These are phyloP conservation scores for Pharmacophagus antenor DNA, from an alignment of 2,888 invertebrate species.

Conservation along the genomic window DNA sequence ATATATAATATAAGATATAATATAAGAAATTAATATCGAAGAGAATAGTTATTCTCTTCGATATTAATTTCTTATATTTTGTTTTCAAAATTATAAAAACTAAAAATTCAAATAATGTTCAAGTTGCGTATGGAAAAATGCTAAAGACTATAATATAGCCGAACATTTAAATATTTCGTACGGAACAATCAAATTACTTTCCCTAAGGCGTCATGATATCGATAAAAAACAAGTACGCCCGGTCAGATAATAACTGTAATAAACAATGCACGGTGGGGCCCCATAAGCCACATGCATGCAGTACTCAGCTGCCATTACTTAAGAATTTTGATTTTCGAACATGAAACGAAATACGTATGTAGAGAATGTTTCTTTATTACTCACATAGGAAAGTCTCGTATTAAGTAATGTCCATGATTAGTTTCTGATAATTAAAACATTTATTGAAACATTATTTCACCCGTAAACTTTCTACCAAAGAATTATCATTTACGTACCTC, in stretches of 20 bases:
- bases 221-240: slow-evolving; percentile 44
- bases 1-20: too few relatives aligned
- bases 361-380: neutral
- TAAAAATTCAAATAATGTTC: neutral
- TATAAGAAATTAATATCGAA: too few relatives aligned
- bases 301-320: slow-evolving; percentile 42
- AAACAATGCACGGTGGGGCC: slow-evolving; percentile 48
- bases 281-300: slow-evolving; percentile 64
- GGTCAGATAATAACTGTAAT: slow-evolving; percentile 70
- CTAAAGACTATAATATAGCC: neutral
- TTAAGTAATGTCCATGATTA: too few relatives aligned
- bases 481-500: too few relatives aligned
- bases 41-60: too few relatives aligned
- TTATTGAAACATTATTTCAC: too few relatives aligned
- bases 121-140: neutral
- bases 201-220: slow-evolving; percentile 38
- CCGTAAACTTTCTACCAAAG: too few relatives aligned
- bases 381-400: too few relatives aligned
- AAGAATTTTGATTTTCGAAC: slow-evolving; percentile 40
- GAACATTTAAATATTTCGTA: slow-evolving; percentile 2
- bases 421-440: too few relatives aligned
- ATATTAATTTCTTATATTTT: too few relatives aligned
- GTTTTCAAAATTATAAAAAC: too few relatives aligned
- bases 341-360: slow-evolving; percentile 29
- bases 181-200: slow-evolving; percentile 28